Percentiles rank a stretch among this genome's conserved stretches.
Conservation (phyloP, 2,888 invertebrate species). For the Hofmannophila pseudospretella region DNA sequence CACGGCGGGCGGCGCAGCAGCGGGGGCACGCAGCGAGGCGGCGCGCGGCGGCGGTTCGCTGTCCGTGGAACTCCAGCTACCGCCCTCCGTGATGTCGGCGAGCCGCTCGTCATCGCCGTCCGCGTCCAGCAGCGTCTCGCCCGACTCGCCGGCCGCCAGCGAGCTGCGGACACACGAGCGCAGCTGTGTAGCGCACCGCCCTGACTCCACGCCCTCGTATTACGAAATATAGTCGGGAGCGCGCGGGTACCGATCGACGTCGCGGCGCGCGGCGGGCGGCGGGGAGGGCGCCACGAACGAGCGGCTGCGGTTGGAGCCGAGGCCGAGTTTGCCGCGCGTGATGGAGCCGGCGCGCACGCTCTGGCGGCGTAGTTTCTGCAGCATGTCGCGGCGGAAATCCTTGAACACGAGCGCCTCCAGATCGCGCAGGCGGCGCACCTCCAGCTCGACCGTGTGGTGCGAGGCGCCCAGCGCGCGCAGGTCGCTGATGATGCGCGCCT, state of each 20-base stretch:
- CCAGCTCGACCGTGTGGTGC: slow-evolving; percentile 93
- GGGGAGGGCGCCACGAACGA: slow-evolving; percentile 86
- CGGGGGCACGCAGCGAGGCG: neutral
- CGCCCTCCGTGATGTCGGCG: slow-evolving; percentile 74
- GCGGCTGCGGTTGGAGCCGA: slow-evolving; percentile 85
- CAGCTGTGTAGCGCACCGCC: too few species aligned
- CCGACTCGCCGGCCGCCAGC: slow-evolving; percentile 46
- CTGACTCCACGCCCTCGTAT: too few species aligned
- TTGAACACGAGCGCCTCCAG: slow-evolving; percentile 96
- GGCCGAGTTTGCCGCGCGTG: slow-evolving; percentile 85
- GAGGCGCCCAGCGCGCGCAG: slow-evolving; percentile 92
- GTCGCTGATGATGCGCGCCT: slow-evolving; percentile 96
- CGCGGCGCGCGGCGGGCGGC: neutral
- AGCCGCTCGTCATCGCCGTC: slow-evolving; percentile 38
- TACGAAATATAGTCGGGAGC: too few species aligned
- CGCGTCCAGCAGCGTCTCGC: slow-evolving; percentile 61
- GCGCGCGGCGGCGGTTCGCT: slow-evolving; percentile 68
- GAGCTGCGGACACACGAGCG: slow-evolving; percentile 13
- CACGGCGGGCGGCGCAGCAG: neutral
- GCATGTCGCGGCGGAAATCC: slow-evolving; percentile 95
- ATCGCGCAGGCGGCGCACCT: slow-evolving; percentile 94
- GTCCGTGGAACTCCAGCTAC: slow-evolving; percentile 80
- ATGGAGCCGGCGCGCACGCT: slow-evolving; percentile 88
- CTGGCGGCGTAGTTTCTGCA: slow-evolving; percentile 91
- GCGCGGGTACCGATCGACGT: too few species aligned